These are phyloP conservation scores for Phoxinus phoxinus DNA, from an alignment of 2,113 vertebrate species.

Conservation along the genomic window DNA sequence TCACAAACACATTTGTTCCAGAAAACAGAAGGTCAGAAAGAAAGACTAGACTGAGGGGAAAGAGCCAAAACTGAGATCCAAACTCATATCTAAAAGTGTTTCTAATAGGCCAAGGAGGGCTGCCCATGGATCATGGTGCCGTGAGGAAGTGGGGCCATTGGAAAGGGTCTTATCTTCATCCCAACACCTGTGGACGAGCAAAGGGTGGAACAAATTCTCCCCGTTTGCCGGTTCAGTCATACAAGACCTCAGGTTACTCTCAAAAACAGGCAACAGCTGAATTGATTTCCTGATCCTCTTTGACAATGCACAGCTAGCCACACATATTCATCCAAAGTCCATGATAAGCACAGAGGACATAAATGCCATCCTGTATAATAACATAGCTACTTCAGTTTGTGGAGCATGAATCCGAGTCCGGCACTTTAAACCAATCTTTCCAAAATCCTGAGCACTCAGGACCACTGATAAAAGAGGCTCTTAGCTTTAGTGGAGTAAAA, in stretches of 20 bases:
- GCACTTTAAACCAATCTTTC: constrained; percentile 35
- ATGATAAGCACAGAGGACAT: not conserved
- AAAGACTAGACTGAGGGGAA: not conserved
- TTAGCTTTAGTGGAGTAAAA: constrained; percentile 21
- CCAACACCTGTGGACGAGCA: constrained; percentile 52
- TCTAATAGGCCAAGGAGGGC: constrained; percentile 43
- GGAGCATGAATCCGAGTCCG: not conserved
- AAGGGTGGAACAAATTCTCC: constrained; percentile 46
- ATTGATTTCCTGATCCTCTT: constrained; percentile 20
- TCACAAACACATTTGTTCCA: not conserved
- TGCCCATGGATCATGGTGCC: not conserved
- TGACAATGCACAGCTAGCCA: constrained; percentile 9
- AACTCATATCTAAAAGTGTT: constrained; percentile 24
- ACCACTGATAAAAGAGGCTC: constrained; percentile 16
- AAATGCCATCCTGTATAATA: not conserved
- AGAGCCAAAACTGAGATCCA: constrained; percentile 34
- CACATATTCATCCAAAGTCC: not conserved
- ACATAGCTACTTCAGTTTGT: not conserved
- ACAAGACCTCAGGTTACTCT: constrained; percentile 29
- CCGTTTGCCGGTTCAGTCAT: constrained; percentile 22
- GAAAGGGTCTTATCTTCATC: constrained; percentile 53
- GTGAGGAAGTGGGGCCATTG: constrained; percentile 13
- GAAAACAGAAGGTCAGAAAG: not conserved
- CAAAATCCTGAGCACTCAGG: not conserved
- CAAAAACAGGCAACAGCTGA: constrained; percentile 18